Conservation (phyloP, 1,140 invertebrate genomes). For the Chionoecetes opilio region DNA sequence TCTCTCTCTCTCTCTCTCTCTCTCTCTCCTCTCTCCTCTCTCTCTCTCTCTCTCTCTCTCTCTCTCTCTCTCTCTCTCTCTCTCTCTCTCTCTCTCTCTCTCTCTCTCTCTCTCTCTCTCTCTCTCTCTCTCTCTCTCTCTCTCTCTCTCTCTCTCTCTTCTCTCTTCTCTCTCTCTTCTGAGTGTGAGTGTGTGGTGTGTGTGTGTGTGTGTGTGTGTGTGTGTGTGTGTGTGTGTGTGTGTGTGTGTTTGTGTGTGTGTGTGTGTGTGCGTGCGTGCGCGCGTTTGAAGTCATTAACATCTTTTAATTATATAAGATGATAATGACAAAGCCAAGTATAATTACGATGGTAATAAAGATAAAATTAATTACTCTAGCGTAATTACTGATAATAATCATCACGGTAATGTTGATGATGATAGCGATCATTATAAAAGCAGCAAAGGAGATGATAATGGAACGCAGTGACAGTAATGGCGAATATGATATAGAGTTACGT, state of each 20-base stretch:
- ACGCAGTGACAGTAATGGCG: not conserved
- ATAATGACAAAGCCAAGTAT: not conserved
- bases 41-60: slow-evolving; percentile 15
- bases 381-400: not conserved
- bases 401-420: not conserved
- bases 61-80: slow-evolving; percentile 8
- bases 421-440: not conserved
- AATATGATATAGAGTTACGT: not conserved
- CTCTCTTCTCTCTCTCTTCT: not conserved
- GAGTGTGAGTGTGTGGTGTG: no score
- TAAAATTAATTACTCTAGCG: not conserved
- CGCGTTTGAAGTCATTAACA: no score
- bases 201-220: no score
- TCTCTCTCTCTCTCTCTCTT: slow-evolving; percentile 18
- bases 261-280: no score
- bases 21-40: not conserved
- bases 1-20: slow-evolving; percentile 27
- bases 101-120: slow-evolving; percentile 14
- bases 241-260: no score
- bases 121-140: slow-evolving; percentile 27
- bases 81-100: slow-evolving; percentile 15
- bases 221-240: no score
- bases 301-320: no score
- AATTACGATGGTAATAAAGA: not conserved
- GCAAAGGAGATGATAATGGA: not conserved